Conservation (phyloP, 2,113 vertebrate species). For the Jaculus jaculus region DNA sequence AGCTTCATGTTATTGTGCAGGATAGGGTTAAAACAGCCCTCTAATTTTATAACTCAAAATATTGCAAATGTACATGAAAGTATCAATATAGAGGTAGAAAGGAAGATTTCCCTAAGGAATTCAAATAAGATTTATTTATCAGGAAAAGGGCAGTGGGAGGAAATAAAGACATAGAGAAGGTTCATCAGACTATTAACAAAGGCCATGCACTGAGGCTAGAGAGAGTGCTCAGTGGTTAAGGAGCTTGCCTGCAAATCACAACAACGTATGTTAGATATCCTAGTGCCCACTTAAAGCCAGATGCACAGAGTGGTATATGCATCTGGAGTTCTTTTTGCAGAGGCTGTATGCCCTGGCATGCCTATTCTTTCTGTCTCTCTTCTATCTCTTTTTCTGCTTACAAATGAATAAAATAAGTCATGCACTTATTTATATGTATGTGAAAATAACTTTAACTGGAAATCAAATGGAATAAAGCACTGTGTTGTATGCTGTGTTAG, state of each 20-base stretch:
- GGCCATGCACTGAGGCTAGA: background rate
- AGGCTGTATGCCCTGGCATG: too few relatives aligned
- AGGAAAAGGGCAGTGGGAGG: background rate
- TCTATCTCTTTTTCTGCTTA: too few relatives aligned
- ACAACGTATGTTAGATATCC: background rate
- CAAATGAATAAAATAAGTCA: too few relatives aligned
- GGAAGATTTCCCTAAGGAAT: background rate
- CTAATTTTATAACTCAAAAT: background rate
- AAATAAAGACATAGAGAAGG: background rate
- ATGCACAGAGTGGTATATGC: too few relatives aligned
- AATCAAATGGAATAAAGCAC: background rate
- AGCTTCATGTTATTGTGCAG: background rate
- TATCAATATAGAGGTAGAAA: background rate
- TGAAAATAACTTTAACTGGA: background rate
- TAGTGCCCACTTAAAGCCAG: too few relatives aligned
- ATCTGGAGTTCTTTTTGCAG: too few relatives aligned
- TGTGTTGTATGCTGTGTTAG: background rate
- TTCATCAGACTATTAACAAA: background rate
- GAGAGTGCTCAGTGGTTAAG: too few relatives aligned
- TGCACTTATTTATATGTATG: background rate
- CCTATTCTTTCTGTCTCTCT: too few relatives aligned
- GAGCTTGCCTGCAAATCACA: too few relatives aligned
- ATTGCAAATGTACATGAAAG: conserved; percentile 7
- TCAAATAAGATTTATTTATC: background rate
- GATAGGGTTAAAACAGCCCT: background rate